Percentiles rank a stretch among this genome's conserved stretches.
phyloP scores from a whole-genome alignment of 2,113 vertebrate genomes.

The Mixornis gularis region DNA sequence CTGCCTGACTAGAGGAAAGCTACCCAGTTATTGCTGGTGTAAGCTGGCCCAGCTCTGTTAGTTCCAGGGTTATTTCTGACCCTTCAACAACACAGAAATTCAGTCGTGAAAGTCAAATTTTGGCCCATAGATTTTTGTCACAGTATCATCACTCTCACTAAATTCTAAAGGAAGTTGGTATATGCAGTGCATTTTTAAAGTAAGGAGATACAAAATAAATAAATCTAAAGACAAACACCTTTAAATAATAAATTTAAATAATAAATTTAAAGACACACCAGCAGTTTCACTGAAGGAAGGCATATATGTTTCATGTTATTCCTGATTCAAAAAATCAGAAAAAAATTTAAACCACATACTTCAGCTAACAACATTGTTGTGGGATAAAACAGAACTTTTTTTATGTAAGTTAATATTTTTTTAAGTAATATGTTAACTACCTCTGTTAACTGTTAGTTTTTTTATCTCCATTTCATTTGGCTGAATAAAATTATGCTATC shows the following conservation, averaged over 20 bases:
- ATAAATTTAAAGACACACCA: background rate
- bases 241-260: too few species aligned
- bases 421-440: background rate
- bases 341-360: background rate
- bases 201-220: background rate
- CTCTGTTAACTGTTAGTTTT: background rate
- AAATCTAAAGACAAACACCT: background rate
- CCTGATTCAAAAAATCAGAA: background rate
- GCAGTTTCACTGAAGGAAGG: background rate
- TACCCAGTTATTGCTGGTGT: background rate
- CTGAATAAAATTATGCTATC: background rate
- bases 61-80: background rate
- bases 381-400: background rate
- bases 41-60: background rate
- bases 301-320: background rate
- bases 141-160: background rate
- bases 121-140: background rate
- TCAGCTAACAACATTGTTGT: background rate
- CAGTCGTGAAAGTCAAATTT: background rate
- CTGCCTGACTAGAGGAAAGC: background rate
- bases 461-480: background rate
- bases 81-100: background rate
- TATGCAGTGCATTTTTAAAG: background rate
- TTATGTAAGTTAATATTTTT: background rate
- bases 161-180: background rate